These are phyloP conservation scores for Drosophila pseudoananassae DNA, from an alignment of 1,140 invertebrate species.

Conservation along the genomic window DNA sequence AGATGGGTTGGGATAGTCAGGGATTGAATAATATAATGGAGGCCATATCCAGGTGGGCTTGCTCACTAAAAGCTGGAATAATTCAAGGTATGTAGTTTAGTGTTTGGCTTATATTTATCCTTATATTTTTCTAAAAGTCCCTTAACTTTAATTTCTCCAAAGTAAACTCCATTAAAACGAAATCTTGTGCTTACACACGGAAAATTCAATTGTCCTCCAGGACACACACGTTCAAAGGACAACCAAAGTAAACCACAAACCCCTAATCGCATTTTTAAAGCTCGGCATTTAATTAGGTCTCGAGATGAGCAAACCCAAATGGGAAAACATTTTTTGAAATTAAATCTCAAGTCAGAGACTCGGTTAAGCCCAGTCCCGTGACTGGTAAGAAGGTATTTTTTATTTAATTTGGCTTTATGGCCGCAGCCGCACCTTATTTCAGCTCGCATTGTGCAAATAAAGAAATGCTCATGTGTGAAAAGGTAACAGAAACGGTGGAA, in stretches of 20 bases:
- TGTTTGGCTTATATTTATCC: no score
- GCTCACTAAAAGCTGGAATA: slow-evolving; percentile 27
- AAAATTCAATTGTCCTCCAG: slow-evolving; percentile 19
- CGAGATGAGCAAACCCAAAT: slow-evolving; percentile 36
- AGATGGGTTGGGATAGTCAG: slow-evolving; percentile 11
- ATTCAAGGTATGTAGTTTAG: background rate
- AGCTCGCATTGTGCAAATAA: slow-evolving; percentile 58
- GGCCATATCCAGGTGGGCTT: slow-evolving; percentile 20
- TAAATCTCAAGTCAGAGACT: slow-evolving; percentile 63
- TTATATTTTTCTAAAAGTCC: slow-evolving; percentile 1
- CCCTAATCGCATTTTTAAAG: slow-evolving; percentile 54
- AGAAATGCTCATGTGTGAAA: slow-evolving; percentile 69
- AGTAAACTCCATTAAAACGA: slow-evolving; percentile 2
- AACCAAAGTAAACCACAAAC: slow-evolving; percentile 26
- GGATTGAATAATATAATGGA: slow-evolving; percentile 43
- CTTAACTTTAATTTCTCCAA: slow-evolving; percentile 19
- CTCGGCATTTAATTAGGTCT: slow-evolving; percentile 70
- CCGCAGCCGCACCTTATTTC: slow-evolving; percentile 71
- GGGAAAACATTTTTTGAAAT: slow-evolving; percentile 61
- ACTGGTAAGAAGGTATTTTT: slow-evolving; percentile 37
- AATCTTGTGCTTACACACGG: no score
- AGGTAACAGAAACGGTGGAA: slow-evolving; percentile 42
- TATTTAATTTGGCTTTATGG: slow-evolving; percentile 81
- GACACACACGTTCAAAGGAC: slow-evolving; percentile 2
- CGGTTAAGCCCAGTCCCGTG: slow-evolving; percentile 6